Conservation (phyloP, 2,888 invertebrate species). For the Fissipunctia ypsillon region DNA sequence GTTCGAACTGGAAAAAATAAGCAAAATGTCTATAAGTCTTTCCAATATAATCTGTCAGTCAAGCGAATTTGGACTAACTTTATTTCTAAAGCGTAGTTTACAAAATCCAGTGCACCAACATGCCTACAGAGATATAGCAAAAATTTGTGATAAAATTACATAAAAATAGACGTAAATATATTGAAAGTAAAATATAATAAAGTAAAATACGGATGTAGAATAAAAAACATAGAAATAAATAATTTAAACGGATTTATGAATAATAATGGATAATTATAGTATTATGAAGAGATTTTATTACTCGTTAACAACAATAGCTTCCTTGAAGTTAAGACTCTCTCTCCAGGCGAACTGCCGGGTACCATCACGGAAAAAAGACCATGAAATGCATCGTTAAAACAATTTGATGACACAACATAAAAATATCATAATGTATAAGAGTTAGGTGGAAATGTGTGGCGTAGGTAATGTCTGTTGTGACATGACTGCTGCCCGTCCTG, state of each 20-base stretch:
- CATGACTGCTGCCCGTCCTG: conserved; percentile 19
- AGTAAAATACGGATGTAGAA: conserved; percentile 79
- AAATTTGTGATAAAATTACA: conserved; percentile 75
- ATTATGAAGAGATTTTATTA: conserved; percentile 92
- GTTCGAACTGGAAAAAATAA: conserved; percentile 84
- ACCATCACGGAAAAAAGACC: conserved; percentile 84
- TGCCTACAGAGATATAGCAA: conserved; percentile 83
- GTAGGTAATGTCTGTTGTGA: conserved; percentile 14
- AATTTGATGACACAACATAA: conserved; percentile 62
- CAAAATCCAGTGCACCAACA: conserved; percentile 80
- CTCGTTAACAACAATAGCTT: conserved; percentile 97
- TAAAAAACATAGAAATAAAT: conserved; percentile 83
- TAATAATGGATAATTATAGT: conserved; percentile 85
- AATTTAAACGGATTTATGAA: conserved; percentile 84
- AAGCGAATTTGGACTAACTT: conserved; percentile 71
- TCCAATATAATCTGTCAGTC: conserved; percentile 64
- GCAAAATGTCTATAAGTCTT: conserved; percentile 74
- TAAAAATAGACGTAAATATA: conserved; percentile 69
- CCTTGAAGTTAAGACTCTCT: conserved; percentile 99
- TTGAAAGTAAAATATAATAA: conserved; percentile 68
- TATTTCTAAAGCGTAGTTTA: conserved; percentile 79
- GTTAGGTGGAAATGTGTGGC: conserved; percentile 41
- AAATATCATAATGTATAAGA: conserved; percentile 55
- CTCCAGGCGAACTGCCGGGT: conserved; percentile 96
- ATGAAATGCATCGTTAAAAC: conserved; percentile 84